These are phyloP conservation scores for Drosophila nikananu DNA, from an alignment of 1,140 invertebrate species.

Conservation along the genomic window DNA sequence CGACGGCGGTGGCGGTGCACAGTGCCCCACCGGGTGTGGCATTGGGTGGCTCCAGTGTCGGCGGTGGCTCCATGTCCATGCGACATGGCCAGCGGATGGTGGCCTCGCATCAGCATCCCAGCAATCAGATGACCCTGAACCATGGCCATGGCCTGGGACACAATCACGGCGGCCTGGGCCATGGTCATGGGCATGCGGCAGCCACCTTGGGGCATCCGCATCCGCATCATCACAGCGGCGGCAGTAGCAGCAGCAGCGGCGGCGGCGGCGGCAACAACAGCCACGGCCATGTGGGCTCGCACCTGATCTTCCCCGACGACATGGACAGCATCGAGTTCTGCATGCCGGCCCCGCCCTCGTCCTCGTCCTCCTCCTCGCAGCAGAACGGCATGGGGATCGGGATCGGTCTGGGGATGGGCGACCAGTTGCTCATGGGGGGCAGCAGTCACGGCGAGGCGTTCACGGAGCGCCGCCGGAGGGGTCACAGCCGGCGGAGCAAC, in stretches of 20 bases:
- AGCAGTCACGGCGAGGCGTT: slow-evolving; percentile 72
- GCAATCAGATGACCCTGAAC: slow-evolving; percentile 47
- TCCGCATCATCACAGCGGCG: slow-evolving; percentile 48
- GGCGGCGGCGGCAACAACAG: slow-evolving; percentile 9
- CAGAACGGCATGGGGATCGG: slow-evolving; percentile 49
- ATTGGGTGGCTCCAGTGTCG: slow-evolving; percentile 1
- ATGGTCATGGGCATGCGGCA: slow-evolving; percentile 41
- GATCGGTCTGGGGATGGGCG: slow-evolving; percentile 45
- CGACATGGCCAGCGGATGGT: slow-evolving; percentile 44
- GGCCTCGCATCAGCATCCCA: slow-evolving; percentile 38
- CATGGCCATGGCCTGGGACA: slow-evolving; percentile 34
- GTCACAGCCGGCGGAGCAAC: slow-evolving; percentile 78
- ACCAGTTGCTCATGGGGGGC: slow-evolving; percentile 67
- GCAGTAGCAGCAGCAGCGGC: slow-evolving; percentile 34
- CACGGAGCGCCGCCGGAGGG: slow-evolving; percentile 73
- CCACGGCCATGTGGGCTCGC: slow-evolving; percentile 35
- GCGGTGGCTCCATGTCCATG: slow-evolving; percentile 61
- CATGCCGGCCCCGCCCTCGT: slow-evolving; percentile 68
- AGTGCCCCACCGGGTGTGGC: slow-evolving; percentile 36
- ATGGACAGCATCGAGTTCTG: slow-evolving; percentile 84
- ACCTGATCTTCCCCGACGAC: slow-evolving; percentile 80
- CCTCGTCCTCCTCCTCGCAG: slow-evolving; percentile 60
- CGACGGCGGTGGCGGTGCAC: slow-evolving; percentile 58
- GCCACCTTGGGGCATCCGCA: slow-evolving; percentile 74
- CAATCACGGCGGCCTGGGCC: slow-evolving; percentile 11